A percentile compares a stretch with the other conserved stretches of the same genome.
Evolutionary conservation across 53 echinoderm and acorn worm species (phyloP).

Genomic region (Glandiceps talaboti): DNA sequence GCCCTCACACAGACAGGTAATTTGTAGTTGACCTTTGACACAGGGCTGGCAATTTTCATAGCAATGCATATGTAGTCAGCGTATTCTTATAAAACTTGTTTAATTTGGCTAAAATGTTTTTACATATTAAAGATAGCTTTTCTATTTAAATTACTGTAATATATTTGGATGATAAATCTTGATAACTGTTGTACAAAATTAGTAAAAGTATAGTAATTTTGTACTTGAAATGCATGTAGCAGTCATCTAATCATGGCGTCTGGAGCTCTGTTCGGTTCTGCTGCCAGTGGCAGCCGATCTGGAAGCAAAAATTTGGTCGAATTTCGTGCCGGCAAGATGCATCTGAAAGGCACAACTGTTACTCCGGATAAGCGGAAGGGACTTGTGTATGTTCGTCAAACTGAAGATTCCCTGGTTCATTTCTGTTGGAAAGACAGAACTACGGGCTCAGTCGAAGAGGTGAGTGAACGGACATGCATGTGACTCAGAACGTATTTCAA

Average conservation of each 20-base stretch:
- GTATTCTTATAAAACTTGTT: too few species aligned
- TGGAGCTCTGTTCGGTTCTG: slow-evolving; percentile 81
- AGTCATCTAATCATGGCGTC: slow-evolving; percentile 66
- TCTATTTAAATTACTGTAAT: too few species aligned
- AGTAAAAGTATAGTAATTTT: too few species aligned
- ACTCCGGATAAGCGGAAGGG: slow-evolving; percentile 84
- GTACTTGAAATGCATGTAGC: too few species aligned
- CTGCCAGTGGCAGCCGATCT: slow-evolving; percentile 50
- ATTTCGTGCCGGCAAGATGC: slow-evolving; percentile 93
- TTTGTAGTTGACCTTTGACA: too few species aligned
- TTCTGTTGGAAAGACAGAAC: slow-evolving; percentile 98
- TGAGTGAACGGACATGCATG: slow-evolving; percentile 20
- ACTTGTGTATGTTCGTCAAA: slow-evolving; percentile 66
- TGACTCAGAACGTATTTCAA: neutral
- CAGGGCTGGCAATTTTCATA: too few species aligned
- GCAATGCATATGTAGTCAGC: too few species aligned
- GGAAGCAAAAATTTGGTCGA: slow-evolving; percentile 91
- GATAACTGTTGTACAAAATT: too few species aligned
- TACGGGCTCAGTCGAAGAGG: slow-evolving; percentile 79
- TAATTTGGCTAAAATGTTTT: too few species aligned
- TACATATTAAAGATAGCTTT: too few species aligned
- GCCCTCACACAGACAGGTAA: too few species aligned
- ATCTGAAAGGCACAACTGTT: slow-evolving; percentile 89
- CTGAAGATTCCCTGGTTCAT: slow-evolving; percentile 94
- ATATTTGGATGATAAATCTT: too few species aligned